Evolutionary conservation across 2,888 invertebrate genomes (phyloP), one percentile per base, ranked within the genome.

Genomic region (Ariolimax columbianus): DNA sequence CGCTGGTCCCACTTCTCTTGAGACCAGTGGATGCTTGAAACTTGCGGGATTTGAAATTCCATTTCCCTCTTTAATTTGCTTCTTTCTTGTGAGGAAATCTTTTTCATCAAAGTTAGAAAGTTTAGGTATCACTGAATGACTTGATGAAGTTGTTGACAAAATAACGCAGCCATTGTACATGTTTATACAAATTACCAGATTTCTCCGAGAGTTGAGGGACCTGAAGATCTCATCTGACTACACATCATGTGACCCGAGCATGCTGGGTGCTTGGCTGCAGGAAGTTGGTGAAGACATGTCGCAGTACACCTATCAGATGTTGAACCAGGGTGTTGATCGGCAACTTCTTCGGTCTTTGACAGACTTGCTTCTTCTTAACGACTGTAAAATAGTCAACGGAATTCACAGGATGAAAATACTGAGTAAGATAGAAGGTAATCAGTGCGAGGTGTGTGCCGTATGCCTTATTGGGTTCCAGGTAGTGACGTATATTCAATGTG

Each of bases 201-300:
- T 99, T 95, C 97, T 97, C 83, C 95, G 99, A 91, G 98, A 99
- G 95, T 95, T 99, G 88, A 97, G 97, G 93, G 97, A 97, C 94
- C 95, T 99, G 88, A 99, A 99, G 94, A 97, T 97, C 94, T 97
- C 98, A 96, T 97, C 99, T 26, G 98, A 99, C 94, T 99, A 99
- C 94, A 97, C 97, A 88, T 98, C 98, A 82, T 96, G 97, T 91
- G 99, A 99, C 94, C 96, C 97, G 11, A 97, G 97, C n/a, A 97
- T 97, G 93, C 95, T 99, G 38, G 91, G 92, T 82, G 91, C 91
- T 17, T 94, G 93, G 93, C 88, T 99, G 70, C 96, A 96, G 92
- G 95, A 95, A 72, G 96, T 99, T 86, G 97, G 97, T 0, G 96
- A 96, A 4, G 98, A 98, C 93, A 98, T 98, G 94, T 97, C 97